These are phyloP conservation scores for Akabosia matsudoensis DNA, from an alignment of 1,140 invertebrate species.

Conservation along the genomic window DNA sequence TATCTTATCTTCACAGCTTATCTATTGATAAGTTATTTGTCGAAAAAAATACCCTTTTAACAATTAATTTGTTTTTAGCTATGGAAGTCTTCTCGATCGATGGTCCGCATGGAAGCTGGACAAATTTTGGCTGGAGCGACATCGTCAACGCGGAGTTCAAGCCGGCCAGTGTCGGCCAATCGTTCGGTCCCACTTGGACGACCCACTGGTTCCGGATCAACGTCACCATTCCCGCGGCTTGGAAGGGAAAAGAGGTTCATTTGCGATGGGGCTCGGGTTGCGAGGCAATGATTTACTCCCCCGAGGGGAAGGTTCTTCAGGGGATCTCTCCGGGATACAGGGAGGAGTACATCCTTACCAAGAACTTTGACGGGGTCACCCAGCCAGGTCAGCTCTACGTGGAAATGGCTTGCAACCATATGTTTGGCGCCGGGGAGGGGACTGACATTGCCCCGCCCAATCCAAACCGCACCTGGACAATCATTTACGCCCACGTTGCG, in stretches of 20 bases:
- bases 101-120: conserved; percentile 28
- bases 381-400: conserved; percentile 50
- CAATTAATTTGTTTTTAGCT: neutral
- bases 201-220: conserved; percentile 56
- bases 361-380: neutral
- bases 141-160: conserved; percentile 44
- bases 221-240: conserved; percentile 48
- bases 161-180: conserved; percentile 50
- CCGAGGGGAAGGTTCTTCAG: conserved; percentile 47
- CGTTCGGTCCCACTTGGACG: conserved; percentile 57
- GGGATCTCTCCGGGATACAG: conserved; percentile 32
- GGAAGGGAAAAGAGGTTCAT: conserved; percentile 52
- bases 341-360: conserved; percentile 46
- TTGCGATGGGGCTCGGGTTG: conserved; percentile 49
- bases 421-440: conserved; percentile 53
- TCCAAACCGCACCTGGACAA: neutral
- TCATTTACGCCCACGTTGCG: conserved; percentile 51
- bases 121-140: conserved; percentile 13
- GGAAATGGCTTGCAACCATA: conserved; percentile 57
- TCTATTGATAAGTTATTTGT: neutral
- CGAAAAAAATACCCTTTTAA: neutral
- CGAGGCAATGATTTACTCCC: conserved; percentile 50
- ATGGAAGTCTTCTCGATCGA: neutral
- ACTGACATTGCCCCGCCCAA: conserved; percentile 22
- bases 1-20: no score